A percentile compares a stretch with the other conserved stretches of the same genome.
Evolutionary conservation across 2,888 invertebrate species (phyloP).

Genomic region (Dynastes grantii): DNA sequence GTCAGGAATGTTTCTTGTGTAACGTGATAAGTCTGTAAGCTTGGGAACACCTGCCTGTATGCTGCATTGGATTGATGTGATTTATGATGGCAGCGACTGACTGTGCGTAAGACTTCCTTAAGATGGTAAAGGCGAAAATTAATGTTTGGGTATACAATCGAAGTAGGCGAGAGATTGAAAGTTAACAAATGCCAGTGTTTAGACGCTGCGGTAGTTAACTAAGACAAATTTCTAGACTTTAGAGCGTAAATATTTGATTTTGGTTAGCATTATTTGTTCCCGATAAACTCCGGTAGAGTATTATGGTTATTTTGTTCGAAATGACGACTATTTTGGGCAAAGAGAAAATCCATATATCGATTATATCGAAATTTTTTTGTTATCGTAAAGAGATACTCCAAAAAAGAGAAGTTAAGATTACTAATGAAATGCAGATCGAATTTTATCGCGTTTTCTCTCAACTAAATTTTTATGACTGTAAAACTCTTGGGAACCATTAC

Average conservation of each 20-base stretch:
- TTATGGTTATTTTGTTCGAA: no score
- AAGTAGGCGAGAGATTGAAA: conserved; percentile 14
- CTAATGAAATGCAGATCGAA: no score
- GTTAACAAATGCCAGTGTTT: conserved; percentile 16
- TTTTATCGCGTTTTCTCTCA: no score
- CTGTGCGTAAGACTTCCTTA: conserved; percentile 28
- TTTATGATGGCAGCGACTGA: conserved; percentile 30
- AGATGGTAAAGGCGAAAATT: conserved; percentile 29
- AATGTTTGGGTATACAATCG: conserved; percentile 37
- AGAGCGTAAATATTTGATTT: conserved; percentile 8
- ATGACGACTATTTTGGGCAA: no score
- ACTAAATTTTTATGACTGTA: no score
- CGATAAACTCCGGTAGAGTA: no score
- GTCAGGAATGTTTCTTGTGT: conserved; percentile 27
- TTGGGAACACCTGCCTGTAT: conserved; percentile 34
- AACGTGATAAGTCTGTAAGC: conserved; percentile 37
- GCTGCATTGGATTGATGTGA: conserved; percentile 24
- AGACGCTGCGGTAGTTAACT: conserved; percentile 1
- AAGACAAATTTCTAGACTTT: conserved; percentile 10
- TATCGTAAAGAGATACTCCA: no score
- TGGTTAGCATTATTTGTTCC: neutral
- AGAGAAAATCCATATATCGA: no score
- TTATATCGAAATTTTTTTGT: no score
- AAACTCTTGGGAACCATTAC: no score
- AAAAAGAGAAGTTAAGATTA: no score